These are phyloP conservation scores for Holotrichia oblita DNA, from an alignment of 1,140 invertebrate species.

Conservation along the genomic window DNA sequence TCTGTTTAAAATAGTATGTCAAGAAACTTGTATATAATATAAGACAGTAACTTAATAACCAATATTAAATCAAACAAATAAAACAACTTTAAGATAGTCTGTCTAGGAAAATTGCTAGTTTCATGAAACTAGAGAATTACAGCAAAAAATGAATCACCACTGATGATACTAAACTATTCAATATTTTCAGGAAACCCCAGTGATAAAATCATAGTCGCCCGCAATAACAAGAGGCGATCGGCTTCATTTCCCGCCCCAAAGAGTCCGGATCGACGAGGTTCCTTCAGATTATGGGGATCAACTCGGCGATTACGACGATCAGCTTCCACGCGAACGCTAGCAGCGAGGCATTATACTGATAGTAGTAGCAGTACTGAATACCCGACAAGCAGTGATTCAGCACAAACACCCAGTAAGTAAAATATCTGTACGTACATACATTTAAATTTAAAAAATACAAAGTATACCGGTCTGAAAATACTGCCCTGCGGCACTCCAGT, in stretches of 20 bases:
- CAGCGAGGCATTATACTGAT: slow-evolving; percentile 62
- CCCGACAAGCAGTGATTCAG: slow-evolving; percentile 64
- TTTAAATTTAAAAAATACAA: neutral
- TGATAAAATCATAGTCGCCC: slow-evolving; percentile 83
- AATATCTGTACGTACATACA: neutral
- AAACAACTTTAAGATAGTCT: too few species aligned
- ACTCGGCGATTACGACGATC: slow-evolving; percentile 68
- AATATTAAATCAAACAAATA: too few species aligned
- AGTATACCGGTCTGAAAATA: neutral
- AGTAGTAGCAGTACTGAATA: slow-evolving; percentile 67
- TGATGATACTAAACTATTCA: neutral
- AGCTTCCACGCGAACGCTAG: slow-evolving; percentile 67
- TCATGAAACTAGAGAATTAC: too few species aligned
- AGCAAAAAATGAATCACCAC: too few species aligned
- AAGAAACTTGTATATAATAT: too few species aligned
- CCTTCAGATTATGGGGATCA: slow-evolving; percentile 72
- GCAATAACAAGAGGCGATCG: slow-evolving; percentile 70
- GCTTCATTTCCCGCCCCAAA: slow-evolving; percentile 75
- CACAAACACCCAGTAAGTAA: slow-evolving; percentile 64
- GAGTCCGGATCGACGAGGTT: slow-evolving; percentile 74
- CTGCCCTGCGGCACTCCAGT: neutral
- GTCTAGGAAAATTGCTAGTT: too few species aligned
- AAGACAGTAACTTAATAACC: too few species aligned
- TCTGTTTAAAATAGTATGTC: too few species aligned
- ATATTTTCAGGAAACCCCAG: slow-evolving; percentile 77